These are phyloP conservation scores for Cochlearius cochlearius DNA, from an alignment of 2,113 vertebrate genomes.

Conservation along the genomic window DNA sequence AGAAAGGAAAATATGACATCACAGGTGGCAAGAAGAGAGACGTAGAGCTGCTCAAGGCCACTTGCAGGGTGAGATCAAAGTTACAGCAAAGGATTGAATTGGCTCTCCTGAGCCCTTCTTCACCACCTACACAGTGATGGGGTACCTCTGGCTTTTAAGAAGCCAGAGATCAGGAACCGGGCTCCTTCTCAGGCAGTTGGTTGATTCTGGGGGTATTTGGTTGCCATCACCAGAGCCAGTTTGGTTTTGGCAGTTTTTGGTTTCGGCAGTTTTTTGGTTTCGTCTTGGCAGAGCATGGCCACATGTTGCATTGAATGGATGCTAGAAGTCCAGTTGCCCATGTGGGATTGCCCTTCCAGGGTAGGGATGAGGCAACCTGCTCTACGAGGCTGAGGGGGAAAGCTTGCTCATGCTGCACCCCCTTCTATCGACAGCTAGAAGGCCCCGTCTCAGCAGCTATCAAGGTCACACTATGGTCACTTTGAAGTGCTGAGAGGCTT, in stretches of 20 bases:
- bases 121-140: neutral
- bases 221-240: neutral
- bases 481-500: neutral
- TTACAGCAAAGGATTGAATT: neutral
- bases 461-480: neutral
- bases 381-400: neutral
- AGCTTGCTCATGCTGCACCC: neutral
- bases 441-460: neutral
- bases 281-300: neutral
- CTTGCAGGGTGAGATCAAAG: neutral
- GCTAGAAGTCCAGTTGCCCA: neutral
- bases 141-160: neutral
- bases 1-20: neutral
- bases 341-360: neutral
- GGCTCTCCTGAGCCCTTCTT: neutral
- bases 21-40: neutral
- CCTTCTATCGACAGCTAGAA: neutral
- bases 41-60: neutral
- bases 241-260: neutral
- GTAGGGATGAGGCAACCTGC: neutral
- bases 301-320: neutral
- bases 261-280: neutral
- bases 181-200: neutral
- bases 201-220: neutral
- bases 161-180: neutral